These are phyloP conservation scores for Parambassis ranga DNA, from an alignment of 2,797 vertebrate genomes.

Conservation along the genomic window DNA sequence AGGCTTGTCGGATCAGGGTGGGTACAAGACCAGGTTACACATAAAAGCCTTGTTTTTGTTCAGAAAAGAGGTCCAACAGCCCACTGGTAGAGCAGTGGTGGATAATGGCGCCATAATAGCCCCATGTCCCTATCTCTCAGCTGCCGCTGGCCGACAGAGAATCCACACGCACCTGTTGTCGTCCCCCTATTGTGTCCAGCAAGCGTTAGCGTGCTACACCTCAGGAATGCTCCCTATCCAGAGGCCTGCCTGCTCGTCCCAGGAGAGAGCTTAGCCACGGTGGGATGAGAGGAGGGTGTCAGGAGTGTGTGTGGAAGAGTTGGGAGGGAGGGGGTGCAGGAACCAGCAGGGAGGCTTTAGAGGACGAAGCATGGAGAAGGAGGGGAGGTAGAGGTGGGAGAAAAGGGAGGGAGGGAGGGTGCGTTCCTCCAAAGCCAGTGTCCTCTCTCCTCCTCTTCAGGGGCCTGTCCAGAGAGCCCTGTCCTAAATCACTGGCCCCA, in stretches of 20 bases:
- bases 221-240: constrained; percentile 76
- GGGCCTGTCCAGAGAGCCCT: constrained; percentile 79
- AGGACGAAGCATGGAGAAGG: constrained; percentile 37
- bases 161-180: constrained; percentile 77
- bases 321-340: background rate
- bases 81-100: constrained; percentile 41
- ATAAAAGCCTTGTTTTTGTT: constrained; percentile 68
- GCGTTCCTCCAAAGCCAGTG: constrained; percentile 60
- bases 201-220: constrained; percentile 62
- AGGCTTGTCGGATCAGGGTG: constrained; percentile 47
- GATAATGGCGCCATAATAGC: constrained; percentile 62
- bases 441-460: constrained; percentile 65
- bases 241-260: constrained; percentile 62
- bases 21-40: constrained; percentile 69
- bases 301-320: constrained; percentile 3
- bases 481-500: constrained; percentile 80
- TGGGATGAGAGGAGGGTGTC: constrained; percentile 31
- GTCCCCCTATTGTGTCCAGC: constrained; percentile 56
- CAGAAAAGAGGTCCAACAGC: constrained; percentile 54
- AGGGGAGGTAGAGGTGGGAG: constrained; percentile 34
- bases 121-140: constrained; percentile 68
- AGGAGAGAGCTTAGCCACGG: constrained; percentile 67
- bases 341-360: constrained; percentile 65
- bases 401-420: constrained; percentile 6
- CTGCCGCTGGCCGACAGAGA: constrained; percentile 71